These are phyloP conservation scores for fruit fly (Drosophila melanogaster) DNA, from an alignment of 1,140 invertebrate species.

Conservation along the genomic window Release_6_plus_ISO1_MT NT_033779.5:4021501-4022000, in stretches of 20 bases:
- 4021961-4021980: constrained; percentile 20
- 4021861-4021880: not conserved
- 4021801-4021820: too few relatives aligned
- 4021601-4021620: constrained; percentile 52
- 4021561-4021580: constrained; percentile 72
- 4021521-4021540: constrained; percentile 77
- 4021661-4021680: constrained; percentile 35
- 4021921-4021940: not conserved
- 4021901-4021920: not conserved
- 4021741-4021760: not conserved
- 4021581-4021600: constrained; percentile 72
- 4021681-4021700: constrained; percentile 36
- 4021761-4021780: too few relatives aligned
- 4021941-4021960: not conserved
- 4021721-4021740: not conserved
- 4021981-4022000: constrained; percentile 8
- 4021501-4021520: constrained; percentile 36
- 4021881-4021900: too few relatives aligned
- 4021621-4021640: constrained; percentile 16
- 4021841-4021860: not conserved
- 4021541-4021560: constrained; percentile 44
- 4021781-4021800: too few relatives aligned
- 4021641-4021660: constrained; percentile 82
- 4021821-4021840: too few relatives aligned
- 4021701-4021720: not conserved